A percentile compares a stretch with the other conserved stretches of the same genome.
Evolutionary conservation across 1,140 invertebrate species (phyloP).

Genomic region (Pogonomyrmex barbatus): DNA sequence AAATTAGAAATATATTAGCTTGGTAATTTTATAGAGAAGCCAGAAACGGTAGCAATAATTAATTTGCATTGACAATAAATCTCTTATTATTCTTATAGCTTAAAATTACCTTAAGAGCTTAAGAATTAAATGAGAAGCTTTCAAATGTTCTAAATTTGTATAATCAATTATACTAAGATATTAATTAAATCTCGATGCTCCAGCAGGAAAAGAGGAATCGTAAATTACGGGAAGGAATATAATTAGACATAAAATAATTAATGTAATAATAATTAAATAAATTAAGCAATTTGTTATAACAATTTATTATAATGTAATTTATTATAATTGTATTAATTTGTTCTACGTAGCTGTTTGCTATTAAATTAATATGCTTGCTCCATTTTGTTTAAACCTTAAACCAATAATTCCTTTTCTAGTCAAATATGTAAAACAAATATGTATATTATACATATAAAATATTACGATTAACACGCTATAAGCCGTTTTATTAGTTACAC

Average conservation of each 20-base stretch:
- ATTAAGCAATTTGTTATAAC: slow-evolving; percentile 34
- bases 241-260: slow-evolving; percentile 18
- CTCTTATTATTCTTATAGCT: background rate
- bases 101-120: slow-evolving; percentile 1
- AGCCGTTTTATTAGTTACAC: slow-evolving; percentile 15
- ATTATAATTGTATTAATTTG: slow-evolving; percentile 22
- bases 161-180: background rate
- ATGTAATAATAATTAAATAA: slow-evolving; percentile 34
- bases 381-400: slow-evolving; percentile 70
- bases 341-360: background rate
- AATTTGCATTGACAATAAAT: background rate
- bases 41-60: slow-evolving; percentile 3
- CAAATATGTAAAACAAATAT: background rate
- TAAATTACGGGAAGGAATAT: background rate
- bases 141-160: background rate
- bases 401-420: background rate
- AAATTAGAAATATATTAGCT: background rate
- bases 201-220: background rate
- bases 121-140: slow-evolving; percentile 4
- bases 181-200: slow-evolving; percentile 22
- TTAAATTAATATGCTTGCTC: slow-evolving; percentile 67
- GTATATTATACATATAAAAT: slow-evolving; percentile 17
- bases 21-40: background rate
- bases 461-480: slow-evolving; percentile 26
- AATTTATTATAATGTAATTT: background rate